Base-by-base conservation (phyloP, 2,113 vertebrate species). In the Phasianus colchicus region DNA sequence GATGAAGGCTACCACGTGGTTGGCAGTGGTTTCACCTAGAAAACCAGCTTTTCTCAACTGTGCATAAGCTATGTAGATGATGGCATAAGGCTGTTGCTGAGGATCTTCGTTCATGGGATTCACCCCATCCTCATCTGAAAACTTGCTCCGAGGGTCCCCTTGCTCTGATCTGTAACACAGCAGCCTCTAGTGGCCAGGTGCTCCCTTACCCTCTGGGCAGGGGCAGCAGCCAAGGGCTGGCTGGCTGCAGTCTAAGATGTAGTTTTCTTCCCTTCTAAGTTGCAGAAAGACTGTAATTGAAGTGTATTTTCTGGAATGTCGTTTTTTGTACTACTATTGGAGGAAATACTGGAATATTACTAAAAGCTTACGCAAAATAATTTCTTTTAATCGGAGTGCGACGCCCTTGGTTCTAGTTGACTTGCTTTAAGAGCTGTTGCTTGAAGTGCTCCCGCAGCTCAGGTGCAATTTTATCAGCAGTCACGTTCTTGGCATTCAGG, bases 401-500 rank as follows among this genome's bases (percentile, higher is more conserved):
- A 42, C 17, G 13, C 52, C 50, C 36, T 57, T 77, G 60, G 43
- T 69, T 70, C 72, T 90, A 79, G 63, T 43, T 89, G 87, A 96
- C 87, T 73, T 96, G 5, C 95, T 97, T 98, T 38, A 96, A 55
- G 11, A 98, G 34, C 34, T 42, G 84, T 4, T 95, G 86, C 84
- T 97, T 98, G 16, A 98, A 47, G 34, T 52, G 36, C 22, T 97
- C 96, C 64, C 97, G 76, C 61, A 94, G 17, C 14, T 83, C 14
- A 0, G 97, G 93, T 32, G 98, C 64, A 29, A 97, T 13, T 17
- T 85, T 63, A 85, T 93, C 95, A 57, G 84, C 63, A 1, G 96
- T 95, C 65, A 98, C 50, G 32, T 70, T 88, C 74, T 93, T 83
- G 20, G 18, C 0, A 0, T 95, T 95, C 90, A 98, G 86, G 83